A percentile compares a stretch with the other conserved stretches of the same genome.
These are phyloP conservation scores for Drosophila melanosoma DNA, from an alignment of 2,888 invertebrate species.

Conservation along the genomic window DNA sequence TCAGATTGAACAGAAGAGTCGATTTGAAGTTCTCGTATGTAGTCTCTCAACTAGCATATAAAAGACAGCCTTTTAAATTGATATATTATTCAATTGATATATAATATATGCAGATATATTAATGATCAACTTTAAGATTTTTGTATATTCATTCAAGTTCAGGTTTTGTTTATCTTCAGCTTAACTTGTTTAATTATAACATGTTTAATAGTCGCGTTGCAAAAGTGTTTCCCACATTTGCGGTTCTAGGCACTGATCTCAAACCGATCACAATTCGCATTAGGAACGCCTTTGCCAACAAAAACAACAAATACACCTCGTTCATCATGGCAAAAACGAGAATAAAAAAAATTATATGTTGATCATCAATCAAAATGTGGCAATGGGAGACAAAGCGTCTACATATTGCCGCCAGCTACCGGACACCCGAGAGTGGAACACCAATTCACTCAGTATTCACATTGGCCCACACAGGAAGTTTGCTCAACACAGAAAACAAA, in stretches of 20 bases:
- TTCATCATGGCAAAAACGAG: conserved; percentile 36
- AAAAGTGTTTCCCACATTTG: conserved; percentile 47
- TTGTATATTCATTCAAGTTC: neutral
- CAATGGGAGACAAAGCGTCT: conserved; percentile 54
- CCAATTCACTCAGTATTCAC: conserved; percentile 1
- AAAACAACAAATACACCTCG: conserved; percentile 21
- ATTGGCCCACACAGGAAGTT: conserved; percentile 73
- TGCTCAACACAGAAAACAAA: conserved; percentile 17
- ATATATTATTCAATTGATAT: neutral
- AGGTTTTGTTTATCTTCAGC: neutral
- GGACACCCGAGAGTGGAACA: conserved; percentile 34
- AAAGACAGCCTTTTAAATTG: neutral
- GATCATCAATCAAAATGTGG: conserved; percentile 70
- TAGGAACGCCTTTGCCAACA: conserved; percentile 45
- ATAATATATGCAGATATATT: neutral
- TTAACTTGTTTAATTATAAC: neutral
- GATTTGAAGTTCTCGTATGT: neutral
- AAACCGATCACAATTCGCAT: conserved; percentile 55
- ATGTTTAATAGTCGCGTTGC: neutral
- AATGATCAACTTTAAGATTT: neutral
- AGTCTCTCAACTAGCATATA: neutral
- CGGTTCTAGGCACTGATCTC: conserved; percentile 26
- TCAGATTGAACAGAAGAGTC: neutral
- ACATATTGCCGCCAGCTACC: conserved; percentile 62
- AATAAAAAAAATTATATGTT: neutral